These are phyloP conservation scores for Autographa pulchrina DNA, from an alignment of 2,888 invertebrate genomes.

Conservation along the genomic window DNA sequence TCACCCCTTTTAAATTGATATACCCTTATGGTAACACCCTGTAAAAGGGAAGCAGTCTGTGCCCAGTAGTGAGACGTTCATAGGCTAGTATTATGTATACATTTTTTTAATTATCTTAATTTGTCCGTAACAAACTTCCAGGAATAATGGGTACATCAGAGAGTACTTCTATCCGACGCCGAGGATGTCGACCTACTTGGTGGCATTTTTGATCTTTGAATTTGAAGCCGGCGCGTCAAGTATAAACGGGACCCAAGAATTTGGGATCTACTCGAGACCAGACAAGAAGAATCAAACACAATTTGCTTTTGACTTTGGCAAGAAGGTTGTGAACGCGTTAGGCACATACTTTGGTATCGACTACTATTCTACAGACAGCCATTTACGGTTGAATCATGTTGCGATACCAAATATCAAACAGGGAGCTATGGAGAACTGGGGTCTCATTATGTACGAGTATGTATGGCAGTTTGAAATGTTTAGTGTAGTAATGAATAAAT, in stretches of 20 bases:
- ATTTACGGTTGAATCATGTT: constrained; percentile 95
- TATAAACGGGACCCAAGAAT: constrained; percentile 71
- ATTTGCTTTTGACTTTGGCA: constrained; percentile 91
- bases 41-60: too few relatives aligned
- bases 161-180: constrained; percentile 90
- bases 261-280: constrained; percentile 92
- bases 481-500: too few relatives aligned
- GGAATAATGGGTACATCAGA: constrained; percentile 89
- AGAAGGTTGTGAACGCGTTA: constrained; percentile 84
- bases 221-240: constrained; percentile 82
- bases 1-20: too few relatives aligned
- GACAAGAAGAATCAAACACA: constrained; percentile 91
- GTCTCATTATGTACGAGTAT: constrained; percentile 94
- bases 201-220: constrained; percentile 95
- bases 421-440: constrained; percentile 98
- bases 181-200: constrained; percentile 94
- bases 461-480: not conserved
- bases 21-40: too few relatives aligned
- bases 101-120: too few relatives aligned
- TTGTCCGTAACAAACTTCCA: constrained; percentile 58
- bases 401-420: constrained; percentile 95
- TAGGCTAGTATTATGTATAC: too few relatives aligned
- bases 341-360: constrained; percentile 89
- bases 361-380: constrained; percentile 86
- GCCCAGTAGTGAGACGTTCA: too few relatives aligned